Conservation (phyloP, 2,888 invertebrate genomes). For the Atethmia centrago region DNA sequence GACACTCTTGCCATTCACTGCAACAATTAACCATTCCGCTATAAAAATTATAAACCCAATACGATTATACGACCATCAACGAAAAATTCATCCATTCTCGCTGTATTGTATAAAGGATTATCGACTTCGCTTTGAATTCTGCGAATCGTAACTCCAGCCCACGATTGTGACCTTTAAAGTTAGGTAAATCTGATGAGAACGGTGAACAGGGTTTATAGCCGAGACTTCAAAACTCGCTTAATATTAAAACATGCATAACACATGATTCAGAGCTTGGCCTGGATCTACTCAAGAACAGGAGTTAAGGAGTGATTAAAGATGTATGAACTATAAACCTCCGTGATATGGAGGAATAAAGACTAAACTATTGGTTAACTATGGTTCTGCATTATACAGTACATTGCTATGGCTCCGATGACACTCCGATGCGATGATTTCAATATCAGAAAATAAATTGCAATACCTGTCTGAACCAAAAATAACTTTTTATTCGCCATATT, state of each 20-base stretch:
- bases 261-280: conserved; percentile 28
- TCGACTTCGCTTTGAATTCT: conserved; percentile 38
- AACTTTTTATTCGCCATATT: neutral
- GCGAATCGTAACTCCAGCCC: conserved; percentile 43
- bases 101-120: conserved; percentile 51
- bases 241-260: conserved; percentile 47
- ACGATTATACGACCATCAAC: conserved; percentile 11
- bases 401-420: neutral
- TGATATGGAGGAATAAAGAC: conserved; percentile 10
- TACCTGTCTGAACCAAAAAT: neutral
- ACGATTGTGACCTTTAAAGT: conserved; percentile 58
- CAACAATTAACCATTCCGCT: neutral
- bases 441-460: neutral
- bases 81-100: conserved; percentile 36
- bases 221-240: conserved; percentile 34
- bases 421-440: neutral
- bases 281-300: conserved; percentile 20
- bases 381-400: conserved; percentile 15
- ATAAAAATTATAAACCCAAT: conserved; percentile 12
- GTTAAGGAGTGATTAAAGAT: conserved; percentile 17
- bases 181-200: conserved; percentile 52
- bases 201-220: conserved; percentile 22
- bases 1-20: neutral
- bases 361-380: conserved; percentile 18
- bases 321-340: conserved; percentile 7